phyloP scores from a whole-genome alignment of 2,113 vertebrate species.

The Strigops habroptila region DNA sequence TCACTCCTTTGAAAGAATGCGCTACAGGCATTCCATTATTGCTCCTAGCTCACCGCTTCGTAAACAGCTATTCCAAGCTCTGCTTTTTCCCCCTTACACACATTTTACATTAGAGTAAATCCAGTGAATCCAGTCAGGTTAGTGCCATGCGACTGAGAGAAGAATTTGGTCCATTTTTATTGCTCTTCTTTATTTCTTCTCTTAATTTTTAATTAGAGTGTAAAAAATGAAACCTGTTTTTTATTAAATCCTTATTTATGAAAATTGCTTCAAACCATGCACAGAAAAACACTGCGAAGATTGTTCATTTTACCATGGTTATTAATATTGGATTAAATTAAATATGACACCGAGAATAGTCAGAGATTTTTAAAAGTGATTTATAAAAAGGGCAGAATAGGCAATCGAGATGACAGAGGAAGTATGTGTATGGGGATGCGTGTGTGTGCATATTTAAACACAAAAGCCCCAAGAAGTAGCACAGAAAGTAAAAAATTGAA shows the following conservation, averaged over 20 bases:
- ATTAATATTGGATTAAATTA: slow-evolving; percentile 55
- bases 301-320: slow-evolving; percentile 26
- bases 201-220: slow-evolving; percentile 56
- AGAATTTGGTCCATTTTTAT: background rate
- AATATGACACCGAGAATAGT: background rate
- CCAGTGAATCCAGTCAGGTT: background rate
- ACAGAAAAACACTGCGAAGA: background rate
- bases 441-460: background rate
- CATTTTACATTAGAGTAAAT: slow-evolving; percentile 9
- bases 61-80: background rate
- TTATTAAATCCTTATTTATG: slow-evolving; percentile 62
- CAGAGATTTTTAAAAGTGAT: background rate
- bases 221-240: slow-evolving; percentile 48
- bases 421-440: background rate
- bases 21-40: background rate
- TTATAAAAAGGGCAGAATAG: background rate
- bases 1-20: background rate
- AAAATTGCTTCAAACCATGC: slow-evolving; percentile 42
- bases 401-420: background rate
- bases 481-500: slow-evolving; percentile 10
- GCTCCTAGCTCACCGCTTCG: background rate
- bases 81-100: background rate
- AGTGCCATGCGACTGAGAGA: background rate
- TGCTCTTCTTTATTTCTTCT: background rate
- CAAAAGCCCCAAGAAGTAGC: background rate